Conservation (phyloP, 2,797 vertebrate genomes). For the Syndactyla subalaris region DNA sequence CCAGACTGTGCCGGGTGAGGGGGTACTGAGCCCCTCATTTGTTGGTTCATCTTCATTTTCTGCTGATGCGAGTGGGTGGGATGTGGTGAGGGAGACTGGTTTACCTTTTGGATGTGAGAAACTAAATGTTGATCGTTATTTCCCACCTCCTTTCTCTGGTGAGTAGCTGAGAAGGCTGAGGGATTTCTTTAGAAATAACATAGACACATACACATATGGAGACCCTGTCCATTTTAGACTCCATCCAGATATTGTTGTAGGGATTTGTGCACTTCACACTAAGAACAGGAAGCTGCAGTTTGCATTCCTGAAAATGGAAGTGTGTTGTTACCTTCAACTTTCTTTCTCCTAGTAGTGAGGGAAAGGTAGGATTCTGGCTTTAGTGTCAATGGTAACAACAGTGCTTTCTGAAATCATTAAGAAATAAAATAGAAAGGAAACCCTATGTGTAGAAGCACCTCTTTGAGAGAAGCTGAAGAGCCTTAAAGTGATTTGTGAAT, state of each 20-base stretch:
- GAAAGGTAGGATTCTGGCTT: constrained; percentile 75
- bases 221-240: constrained; percentile 34
- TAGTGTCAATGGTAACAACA: constrained; percentile 71
- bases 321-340: constrained; percentile 69
- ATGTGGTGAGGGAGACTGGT: constrained; percentile 38
- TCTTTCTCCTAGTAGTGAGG: constrained; percentile 73
- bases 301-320: constrained; percentile 56
- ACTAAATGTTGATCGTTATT: constrained; percentile 15
- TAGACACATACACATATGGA: background rate
- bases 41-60: constrained; percentile 58
- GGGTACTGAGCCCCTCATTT: constrained; percentile 39
- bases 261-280: constrained; percentile 40
- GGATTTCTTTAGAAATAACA: constrained; percentile 57
- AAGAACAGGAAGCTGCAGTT: constrained; percentile 47
- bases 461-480: constrained; percentile 86
- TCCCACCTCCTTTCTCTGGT: constrained; percentile 59
- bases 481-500: constrained; percentile 96
- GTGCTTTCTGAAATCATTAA: constrained; percentile 56
- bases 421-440: constrained; percentile 73
- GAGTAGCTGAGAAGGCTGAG: constrained; percentile 59
- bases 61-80: constrained; percentile 56
- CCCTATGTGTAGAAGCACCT: constrained; percentile 76
- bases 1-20: background rate
- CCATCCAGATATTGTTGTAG: constrained; percentile 16
- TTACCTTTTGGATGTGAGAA: constrained; percentile 50